These are phyloP conservation scores for Acanthis flammea DNA, from an alignment of 2,797 vertebrate genomes.

Conservation along the genomic window DNA sequence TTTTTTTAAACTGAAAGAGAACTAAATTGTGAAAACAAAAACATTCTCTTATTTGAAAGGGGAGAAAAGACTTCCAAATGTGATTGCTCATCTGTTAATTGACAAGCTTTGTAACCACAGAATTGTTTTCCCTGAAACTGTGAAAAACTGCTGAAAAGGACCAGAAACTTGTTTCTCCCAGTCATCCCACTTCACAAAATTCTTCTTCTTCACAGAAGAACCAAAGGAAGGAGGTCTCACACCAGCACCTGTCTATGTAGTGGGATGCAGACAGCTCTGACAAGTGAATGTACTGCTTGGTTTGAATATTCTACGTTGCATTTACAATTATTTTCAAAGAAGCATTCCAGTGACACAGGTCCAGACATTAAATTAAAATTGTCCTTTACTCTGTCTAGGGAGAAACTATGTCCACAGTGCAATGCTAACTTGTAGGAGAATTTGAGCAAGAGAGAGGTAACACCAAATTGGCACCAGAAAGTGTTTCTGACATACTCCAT, in stretches of 20 bases:
- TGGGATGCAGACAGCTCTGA: background rate
- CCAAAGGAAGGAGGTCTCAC: background rate
- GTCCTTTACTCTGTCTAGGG: too few relatives aligned
- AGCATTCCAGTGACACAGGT: background rate
- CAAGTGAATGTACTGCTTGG: background rate
- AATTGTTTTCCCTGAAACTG: background rate
- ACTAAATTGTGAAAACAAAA: background rate
- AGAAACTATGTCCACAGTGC: background rate
- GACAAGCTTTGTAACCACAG: background rate
- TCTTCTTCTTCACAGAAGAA: background rate
- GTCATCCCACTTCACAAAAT: background rate
- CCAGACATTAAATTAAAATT: background rate
- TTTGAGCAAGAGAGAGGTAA: background rate
- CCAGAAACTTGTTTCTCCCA: background rate
- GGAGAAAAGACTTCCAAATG: background rate
- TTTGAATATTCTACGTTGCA: background rate
- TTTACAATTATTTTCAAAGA: background rate
- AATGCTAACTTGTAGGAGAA: background rate
- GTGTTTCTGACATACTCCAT: background rate
- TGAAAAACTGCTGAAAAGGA: background rate
- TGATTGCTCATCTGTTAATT: background rate
- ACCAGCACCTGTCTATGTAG: fast-evolving
- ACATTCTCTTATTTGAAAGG: background rate
- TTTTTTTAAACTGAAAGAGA: background rate
- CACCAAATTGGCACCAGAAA: background rate